phyloP scores from a whole-genome alignment of 2,888 invertebrate species.

The Cantharis nigra region DNA sequence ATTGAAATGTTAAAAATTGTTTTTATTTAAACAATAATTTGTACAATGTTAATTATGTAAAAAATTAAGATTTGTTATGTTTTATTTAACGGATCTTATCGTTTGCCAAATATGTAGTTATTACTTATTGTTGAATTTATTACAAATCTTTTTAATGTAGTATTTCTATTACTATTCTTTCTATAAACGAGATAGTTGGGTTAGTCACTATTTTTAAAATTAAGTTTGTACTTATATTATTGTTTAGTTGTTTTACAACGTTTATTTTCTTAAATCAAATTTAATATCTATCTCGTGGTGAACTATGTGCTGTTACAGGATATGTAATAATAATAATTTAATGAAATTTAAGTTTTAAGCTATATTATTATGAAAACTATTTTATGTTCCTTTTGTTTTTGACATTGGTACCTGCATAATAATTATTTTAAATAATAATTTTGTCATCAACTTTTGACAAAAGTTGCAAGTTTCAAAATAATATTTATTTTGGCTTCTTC shows the following conservation, averaged over 20 bases:
- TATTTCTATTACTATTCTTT: background rate
- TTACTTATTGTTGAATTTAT: background rate
- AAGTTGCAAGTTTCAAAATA: background rate
- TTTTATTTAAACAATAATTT: too few relatives aligned
- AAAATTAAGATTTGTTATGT: conserved; percentile 12
- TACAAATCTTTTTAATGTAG: background rate
- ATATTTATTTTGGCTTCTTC: background rate
- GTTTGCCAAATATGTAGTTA: background rate
- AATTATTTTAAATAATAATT: background rate
- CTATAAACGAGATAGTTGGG: background rate
- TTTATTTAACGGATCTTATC: conserved; percentile 17
- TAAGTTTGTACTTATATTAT: background rate
- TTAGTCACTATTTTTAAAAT: background rate
- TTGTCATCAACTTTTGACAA: background rate
- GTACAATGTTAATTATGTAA: background rate
- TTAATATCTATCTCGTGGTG: background rate
- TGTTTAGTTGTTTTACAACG: background rate
- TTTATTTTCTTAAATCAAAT: background rate
- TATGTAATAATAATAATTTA: background rate
- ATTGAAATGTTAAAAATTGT: background rate
- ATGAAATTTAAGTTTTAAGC: background rate
- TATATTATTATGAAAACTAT: background rate
- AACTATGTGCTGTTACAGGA: background rate
- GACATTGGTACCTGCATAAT: background rate
- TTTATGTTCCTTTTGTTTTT: background rate